Base-by-base conservation (phyloP, 2,888 invertebrate genomes). In the Octodonta nipae region DNA sequence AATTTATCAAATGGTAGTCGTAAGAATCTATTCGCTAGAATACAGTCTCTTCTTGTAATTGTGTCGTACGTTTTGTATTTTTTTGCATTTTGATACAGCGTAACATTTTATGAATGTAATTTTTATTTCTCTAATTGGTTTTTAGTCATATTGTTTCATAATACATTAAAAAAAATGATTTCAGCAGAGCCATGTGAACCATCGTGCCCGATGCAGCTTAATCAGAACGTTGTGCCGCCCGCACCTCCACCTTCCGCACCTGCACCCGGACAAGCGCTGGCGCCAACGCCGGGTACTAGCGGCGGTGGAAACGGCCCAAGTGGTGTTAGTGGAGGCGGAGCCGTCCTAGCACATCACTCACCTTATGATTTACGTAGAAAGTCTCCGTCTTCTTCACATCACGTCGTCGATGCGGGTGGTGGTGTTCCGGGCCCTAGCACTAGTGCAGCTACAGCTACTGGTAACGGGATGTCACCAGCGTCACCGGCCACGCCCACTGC, bases 321-420 rank as follows among this genome's bases (percentile, higher is more conserved):
- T 36, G 54, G 51, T 28, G 67, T 69, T 27, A 68, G 70, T 36
- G 64, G 67, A 41, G 69, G 70, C 42, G 68, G 71, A 31, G 68
- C 53, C 56, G 44, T 51, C 26, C 49, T 47, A 58, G 68, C 46
- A 44, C 87, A 88, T 63, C 86, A 86, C 60, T 84, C 87, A 44
- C 89, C 89, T 2, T 89, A 89, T 58, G 89, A 89, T 61, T 67
- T 89, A 55, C 73, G 89, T 40, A 73, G 88, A 50, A 89, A 89
- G 65, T 84, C 80, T 44, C 83, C 82, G 3, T 22, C 22, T 27
- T 77, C 78, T 28, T 71, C 72, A 51, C 68, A 69, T 43, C 76
- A 76, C 56, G 51, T 48, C 13, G 44, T 14, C 8, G 40, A 27
- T n/a, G 13, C 13, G 7, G 27, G 27, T 2, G 27, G 27, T 13